A percentile compares a stretch with the other conserved stretches of the same genome.
These are phyloP conservation scores for Rhingia rostrata DNA, from an alignment of 2,888 invertebrate species.

Conservation along the genomic window DNA sequence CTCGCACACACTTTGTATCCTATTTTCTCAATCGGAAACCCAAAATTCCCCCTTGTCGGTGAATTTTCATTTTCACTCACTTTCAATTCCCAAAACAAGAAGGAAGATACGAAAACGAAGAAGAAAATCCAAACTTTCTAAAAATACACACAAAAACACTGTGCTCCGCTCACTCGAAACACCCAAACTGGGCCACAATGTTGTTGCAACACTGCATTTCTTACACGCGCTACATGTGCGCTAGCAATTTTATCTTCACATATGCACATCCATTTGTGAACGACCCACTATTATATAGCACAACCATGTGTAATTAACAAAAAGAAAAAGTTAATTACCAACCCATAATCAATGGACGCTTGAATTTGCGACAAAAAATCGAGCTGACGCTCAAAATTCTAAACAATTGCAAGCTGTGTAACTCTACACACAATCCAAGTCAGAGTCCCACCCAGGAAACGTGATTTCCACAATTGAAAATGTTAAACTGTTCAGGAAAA, in stretches of 20 bases:
- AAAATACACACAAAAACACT: constrained; percentile 56
- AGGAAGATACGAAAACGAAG: neutral
- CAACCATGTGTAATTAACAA: neutral
- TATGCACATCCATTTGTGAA: neutral
- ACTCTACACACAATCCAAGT: constrained; percentile 1
- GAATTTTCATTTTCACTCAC: constrained; percentile 38
- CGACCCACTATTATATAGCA: neutral
- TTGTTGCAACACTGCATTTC: constrained; percentile 26
- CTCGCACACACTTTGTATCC: neutral
- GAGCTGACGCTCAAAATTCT: neutral
- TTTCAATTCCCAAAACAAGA: constrained; percentile 29
- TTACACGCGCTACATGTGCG: constrained; percentile 8
- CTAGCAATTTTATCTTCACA: constrained; percentile 1
- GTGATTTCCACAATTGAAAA: neutral
- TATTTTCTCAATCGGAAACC: neutral
- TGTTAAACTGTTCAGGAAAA: constrained; percentile 7
- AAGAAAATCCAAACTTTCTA: constrained; percentile 68
- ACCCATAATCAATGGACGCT: neutral
- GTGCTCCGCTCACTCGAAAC: constrained; percentile 4
- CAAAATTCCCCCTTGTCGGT: neutral
- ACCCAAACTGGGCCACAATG: constrained; percentile 62
- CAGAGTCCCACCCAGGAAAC: constrained; percentile 5
- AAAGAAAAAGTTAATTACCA: neutral
- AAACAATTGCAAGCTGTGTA: neutral
- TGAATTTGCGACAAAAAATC: neutral